Evolutionary conservation across 2,888 invertebrate genomes (phyloP).

Genomic region (Polymixis lichenea): DNA sequence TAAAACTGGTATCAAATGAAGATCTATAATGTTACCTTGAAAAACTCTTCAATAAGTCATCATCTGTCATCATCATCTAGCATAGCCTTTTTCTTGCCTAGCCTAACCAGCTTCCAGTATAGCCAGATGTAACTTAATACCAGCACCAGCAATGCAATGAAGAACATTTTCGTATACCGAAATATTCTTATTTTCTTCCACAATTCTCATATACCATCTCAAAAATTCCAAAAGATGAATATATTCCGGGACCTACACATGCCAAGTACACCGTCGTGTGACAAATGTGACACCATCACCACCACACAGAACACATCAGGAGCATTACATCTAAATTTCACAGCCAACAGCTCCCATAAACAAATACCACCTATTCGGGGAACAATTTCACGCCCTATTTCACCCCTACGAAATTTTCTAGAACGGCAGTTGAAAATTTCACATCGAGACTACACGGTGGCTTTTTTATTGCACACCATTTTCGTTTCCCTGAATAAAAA

Average conservation of each 20-base stretch:
- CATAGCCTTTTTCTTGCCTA: not conserved
- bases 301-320: conserved; percentile 75
- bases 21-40: not conserved
- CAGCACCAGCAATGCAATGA: not conserved
- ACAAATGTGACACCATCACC: conserved; percentile 78
- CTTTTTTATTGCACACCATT: conserved; percentile 84
- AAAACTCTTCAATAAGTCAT: not conserved
- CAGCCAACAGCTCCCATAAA: conserved; percentile 80
- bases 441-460: conserved; percentile 77
- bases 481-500: conserved; percentile 83
- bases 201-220: conserved; percentile 17
- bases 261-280: conserved; percentile 72
- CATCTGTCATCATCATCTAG: not conserved
- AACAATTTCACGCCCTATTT: conserved; percentile 89
- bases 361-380: conserved; percentile 85
- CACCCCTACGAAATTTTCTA: conserved; percentile 84
- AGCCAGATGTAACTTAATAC: not conserved
- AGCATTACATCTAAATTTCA: conserved; percentile 82
- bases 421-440: conserved; percentile 83
- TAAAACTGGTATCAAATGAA: not conserved
- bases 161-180: not conserved
- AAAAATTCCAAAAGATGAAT: conserved; percentile 48
- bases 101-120: not conserved
- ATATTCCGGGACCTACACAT: conserved; percentile 59
- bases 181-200: conserved; percentile 7